These are phyloP conservation scores for Thermophis baileyi DNA, from an alignment of 2,113 vertebrate species.

Conservation along the genomic window DNA sequence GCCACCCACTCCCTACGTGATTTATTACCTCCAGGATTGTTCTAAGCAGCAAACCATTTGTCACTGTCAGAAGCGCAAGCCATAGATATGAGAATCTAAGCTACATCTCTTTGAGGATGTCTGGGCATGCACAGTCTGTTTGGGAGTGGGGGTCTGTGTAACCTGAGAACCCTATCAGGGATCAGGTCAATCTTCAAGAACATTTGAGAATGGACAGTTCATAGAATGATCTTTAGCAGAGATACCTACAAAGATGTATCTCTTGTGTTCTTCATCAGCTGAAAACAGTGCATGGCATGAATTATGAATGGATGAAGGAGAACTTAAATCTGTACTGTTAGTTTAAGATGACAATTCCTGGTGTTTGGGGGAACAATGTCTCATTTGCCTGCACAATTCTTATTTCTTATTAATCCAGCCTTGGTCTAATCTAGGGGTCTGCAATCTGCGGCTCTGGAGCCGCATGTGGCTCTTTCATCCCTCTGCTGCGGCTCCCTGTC, in stretches of 20 bases:
- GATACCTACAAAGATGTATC: neutral
- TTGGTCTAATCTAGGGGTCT: too few relatives aligned
- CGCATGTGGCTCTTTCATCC: too few relatives aligned
- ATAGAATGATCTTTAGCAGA: neutral
- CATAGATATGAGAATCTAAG: neutral
- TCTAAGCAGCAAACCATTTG: neutral
- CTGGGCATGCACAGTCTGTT: neutral
- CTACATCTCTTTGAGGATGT: neutral
- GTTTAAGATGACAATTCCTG: neutral
- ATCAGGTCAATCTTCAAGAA: neutral
- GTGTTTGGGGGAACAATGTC: neutral
- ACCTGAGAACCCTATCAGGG: neutral
- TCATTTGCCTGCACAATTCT: neutral
- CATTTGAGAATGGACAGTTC: neutral
- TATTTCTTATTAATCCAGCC: neutral
- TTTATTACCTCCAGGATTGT: neutral
- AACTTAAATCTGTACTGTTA: neutral
- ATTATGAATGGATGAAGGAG: neutral
- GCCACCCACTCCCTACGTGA: neutral
- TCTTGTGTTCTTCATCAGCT: neutral
- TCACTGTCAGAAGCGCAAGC: neutral
- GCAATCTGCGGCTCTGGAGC: too few relatives aligned
- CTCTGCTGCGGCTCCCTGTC: too few relatives aligned
- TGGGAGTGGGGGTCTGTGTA: fast-evolving
- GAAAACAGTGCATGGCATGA: neutral